Percentiles rank a stretch among this genome's conserved stretches.
Conservation (phyloP, 2,797 vertebrate genomes). For the Acomys russatus region DNA sequence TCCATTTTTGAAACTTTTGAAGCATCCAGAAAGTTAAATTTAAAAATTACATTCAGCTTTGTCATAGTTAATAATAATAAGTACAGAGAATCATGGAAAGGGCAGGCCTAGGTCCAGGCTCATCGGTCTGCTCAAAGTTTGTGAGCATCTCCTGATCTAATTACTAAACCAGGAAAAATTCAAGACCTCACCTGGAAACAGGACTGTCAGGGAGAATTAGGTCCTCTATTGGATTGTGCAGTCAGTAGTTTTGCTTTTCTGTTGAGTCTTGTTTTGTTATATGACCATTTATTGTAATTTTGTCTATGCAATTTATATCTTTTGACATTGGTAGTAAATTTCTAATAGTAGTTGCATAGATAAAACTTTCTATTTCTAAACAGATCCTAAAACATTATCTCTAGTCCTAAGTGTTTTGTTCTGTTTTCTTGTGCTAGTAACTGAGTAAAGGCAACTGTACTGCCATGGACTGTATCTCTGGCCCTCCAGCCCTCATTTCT, state of each 20-base stretch:
- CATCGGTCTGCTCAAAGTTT: constrained; percentile 92
- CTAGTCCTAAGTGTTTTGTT: no score
- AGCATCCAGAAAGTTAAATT: constrained; percentile 36
- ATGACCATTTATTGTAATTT: constrained; percentile 87
- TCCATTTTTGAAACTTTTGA: not conserved
- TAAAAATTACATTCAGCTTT: constrained; percentile 90
- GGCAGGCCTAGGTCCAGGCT: constrained; percentile 93
- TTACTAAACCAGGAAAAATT: constrained; percentile 95
- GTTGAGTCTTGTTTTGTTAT: constrained; percentile 86
- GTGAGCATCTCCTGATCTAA: constrained; percentile 91
- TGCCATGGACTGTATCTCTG: no score
- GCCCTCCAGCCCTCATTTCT: not conserved
- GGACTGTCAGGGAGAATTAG: constrained; percentile 93
- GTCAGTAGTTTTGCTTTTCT: constrained; percentile 84
- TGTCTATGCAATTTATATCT: constrained; percentile 77
- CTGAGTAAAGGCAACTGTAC: no score
- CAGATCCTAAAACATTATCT: not conserved
- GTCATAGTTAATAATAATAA: constrained; percentile 88
- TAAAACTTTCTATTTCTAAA: constrained; percentile 51
- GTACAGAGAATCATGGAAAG: constrained; percentile 89
- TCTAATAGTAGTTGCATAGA: constrained; percentile 33
- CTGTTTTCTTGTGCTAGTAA: not conserved
- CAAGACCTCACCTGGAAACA: constrained; percentile 92
- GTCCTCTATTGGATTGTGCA: constrained; percentile 86
- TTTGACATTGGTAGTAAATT: constrained; percentile 76